These are phyloP conservation scores for Biston betularia DNA, from an alignment of 2,888 invertebrate species.

Conservation along the genomic window DNA sequence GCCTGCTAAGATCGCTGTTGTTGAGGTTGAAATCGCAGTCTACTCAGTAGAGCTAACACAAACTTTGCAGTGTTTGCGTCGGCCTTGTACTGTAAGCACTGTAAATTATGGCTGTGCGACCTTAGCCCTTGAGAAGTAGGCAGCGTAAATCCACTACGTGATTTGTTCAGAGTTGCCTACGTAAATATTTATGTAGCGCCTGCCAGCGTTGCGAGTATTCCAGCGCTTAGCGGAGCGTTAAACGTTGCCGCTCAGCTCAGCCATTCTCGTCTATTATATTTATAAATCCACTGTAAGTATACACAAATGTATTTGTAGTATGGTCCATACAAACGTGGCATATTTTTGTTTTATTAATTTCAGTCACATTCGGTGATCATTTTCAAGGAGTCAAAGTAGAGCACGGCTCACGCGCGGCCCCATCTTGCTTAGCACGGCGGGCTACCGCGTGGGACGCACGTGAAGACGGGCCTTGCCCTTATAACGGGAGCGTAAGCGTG, in stretches of 20 bases:
- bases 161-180: conserved; percentile 7
- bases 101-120: background rate
- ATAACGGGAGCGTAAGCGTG: no score
- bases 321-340: no score
- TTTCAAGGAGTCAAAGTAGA: no score
- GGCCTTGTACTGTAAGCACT: background rate
- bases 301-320: background rate
- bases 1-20: no score
- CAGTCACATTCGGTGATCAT: no score
- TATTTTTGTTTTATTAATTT: no score
- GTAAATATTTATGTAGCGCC: conserved; percentile 9
- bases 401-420: no score
- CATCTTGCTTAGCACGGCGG: no score
- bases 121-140: conserved; percentile 1
- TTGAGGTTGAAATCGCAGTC: no score
- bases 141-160: conserved; percentile 11
- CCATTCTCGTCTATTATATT: no score
- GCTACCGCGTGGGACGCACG: no score
- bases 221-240: conserved; percentile 8
- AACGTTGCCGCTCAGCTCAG: background rate
- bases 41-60: background rate
- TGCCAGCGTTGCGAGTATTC: conserved; percentile 2
- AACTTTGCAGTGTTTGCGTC: background rate
- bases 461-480: no score
- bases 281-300: background rate